Evolutionary conservation across 2,888 invertebrate species (phyloP), one percentile per base, ranked within the genome.

Genomic region (Celastrina argiolus): DNA sequence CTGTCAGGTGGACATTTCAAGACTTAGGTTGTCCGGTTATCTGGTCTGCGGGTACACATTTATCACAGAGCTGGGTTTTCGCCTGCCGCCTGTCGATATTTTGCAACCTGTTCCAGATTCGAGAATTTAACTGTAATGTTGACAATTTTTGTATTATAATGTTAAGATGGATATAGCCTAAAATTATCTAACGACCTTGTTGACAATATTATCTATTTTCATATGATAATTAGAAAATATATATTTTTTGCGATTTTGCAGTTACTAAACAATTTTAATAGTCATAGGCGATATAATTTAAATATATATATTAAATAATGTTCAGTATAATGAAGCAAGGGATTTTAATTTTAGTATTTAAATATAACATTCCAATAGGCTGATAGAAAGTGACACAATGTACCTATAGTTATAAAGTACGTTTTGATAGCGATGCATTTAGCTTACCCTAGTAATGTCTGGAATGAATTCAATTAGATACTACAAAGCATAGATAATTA

Each of bases 1-100:
- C 74, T 79, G 77, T 72, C 79, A 77, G 79, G 70, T 75, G 76
- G 78, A 80, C 77, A 78, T 80, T 79, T 78, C 76, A 80, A 74
- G 71, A 77, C 74, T 73, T 75, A 76, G 79, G 77, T 78, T 74
- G 78, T 77, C 76, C 78, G 78, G 70, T 68, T 66, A 66, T 66
- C 66, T 66, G 66, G 68, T 74, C 76, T 69, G 74, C 74, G 72
- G 73, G 72, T 77, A 75, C 74, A 74, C 77, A 79, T 82, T 81
- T 79, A 81, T 81, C 78, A 81, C 74, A 70, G 70, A 69, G 39
- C 51, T 22, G 56, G 56, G 36, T 36, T 65, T 65, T 42, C 65
- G 45, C 66, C 39, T 41, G 66, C 42, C 45, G 56, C 42, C 58
- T 59, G 58, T 66, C 41, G 59, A 66, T 58, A 65, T 39, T 41